Percentiles rank a stretch among this genome's conserved stretches.
Conservation (phyloP, 2,113 vertebrate species). For the Cranoglanis bouderius region DNA sequence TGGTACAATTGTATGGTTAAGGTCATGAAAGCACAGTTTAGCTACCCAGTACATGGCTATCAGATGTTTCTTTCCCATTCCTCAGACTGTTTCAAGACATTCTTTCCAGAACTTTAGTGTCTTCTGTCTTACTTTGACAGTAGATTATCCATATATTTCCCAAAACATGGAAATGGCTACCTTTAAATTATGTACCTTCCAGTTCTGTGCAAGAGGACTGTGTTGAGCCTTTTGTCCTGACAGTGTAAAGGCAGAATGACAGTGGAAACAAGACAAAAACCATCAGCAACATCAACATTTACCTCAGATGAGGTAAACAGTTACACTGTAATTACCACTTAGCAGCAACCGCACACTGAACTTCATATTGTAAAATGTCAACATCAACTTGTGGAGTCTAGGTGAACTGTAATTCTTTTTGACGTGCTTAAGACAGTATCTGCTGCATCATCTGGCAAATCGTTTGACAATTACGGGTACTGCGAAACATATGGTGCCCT, state of each 20-base stretch:
- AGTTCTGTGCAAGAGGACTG: not conserved
- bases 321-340: not conserved
- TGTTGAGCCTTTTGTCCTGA: not conserved
- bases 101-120: not conserved
- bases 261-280: not conserved
- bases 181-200: not conserved
- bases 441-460: not conserved
- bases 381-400: not conserved
- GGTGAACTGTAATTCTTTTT: not conserved
- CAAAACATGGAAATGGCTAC: not conserved
- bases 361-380: not conserved
- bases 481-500: not conserved
- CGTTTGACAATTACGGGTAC: not conserved
- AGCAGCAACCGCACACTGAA: not conserved
- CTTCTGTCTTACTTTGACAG: not conserved
- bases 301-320: not conserved
- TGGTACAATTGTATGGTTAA: too few species aligned
- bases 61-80: not conserved
- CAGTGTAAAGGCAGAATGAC: not conserved
- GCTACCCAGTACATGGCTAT: not conserved
- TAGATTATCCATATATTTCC: not conserved
- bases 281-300: not conserved
- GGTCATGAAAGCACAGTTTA: not conserved
- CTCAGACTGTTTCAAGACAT: not conserved
- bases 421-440: not conserved